Evolutionary conservation across 1,140 invertebrate species (phyloP).

Genomic region (Calliopsis andreniformis): DNA sequence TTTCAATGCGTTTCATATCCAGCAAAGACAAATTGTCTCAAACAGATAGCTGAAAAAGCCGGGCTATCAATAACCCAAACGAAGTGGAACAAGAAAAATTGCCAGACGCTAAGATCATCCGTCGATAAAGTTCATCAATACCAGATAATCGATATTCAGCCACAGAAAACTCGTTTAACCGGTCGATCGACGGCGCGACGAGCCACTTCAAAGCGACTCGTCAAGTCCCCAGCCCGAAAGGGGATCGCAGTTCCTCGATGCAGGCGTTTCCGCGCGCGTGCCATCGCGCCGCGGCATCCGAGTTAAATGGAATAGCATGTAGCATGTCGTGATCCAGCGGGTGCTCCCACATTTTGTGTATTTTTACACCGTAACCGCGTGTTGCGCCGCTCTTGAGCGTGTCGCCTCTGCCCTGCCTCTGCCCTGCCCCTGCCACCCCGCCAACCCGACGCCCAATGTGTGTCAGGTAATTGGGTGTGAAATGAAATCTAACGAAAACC

Average conservation of each 20-base stretch:
- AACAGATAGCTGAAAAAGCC: too few relatives aligned
- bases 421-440: constrained; percentile 20
- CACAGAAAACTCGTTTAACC: neutral
- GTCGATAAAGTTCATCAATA: too few relatives aligned
- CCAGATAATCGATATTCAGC: too few relatives aligned
- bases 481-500: constrained; percentile 82
- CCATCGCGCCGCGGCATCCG: constrained; percentile 16
- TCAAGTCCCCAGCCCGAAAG: neutral
- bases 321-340: constrained; percentile 11
- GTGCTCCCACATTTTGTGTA: constrained; percentile 56
- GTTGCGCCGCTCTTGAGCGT: constrained; percentile 14
- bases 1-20: too few relatives aligned
- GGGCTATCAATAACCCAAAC: too few relatives aligned
- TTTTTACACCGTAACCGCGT: constrained; percentile 57
- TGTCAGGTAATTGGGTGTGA: constrained; percentile 80
- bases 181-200: constrained; percentile 4
- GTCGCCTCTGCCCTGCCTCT: constrained; percentile 13
- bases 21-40: too few relatives aligned
- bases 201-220: constrained; percentile 26
- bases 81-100: too few relatives aligned
- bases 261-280: too few relatives aligned
- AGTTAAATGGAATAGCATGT: constrained; percentile 32
- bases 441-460: constrained; percentile 58
- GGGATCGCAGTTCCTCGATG: neutral
- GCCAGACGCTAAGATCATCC: too few relatives aligned